Base-by-base conservation (phyloP, 1,140 invertebrate genomes). In the Varroa destructor region DNA sequence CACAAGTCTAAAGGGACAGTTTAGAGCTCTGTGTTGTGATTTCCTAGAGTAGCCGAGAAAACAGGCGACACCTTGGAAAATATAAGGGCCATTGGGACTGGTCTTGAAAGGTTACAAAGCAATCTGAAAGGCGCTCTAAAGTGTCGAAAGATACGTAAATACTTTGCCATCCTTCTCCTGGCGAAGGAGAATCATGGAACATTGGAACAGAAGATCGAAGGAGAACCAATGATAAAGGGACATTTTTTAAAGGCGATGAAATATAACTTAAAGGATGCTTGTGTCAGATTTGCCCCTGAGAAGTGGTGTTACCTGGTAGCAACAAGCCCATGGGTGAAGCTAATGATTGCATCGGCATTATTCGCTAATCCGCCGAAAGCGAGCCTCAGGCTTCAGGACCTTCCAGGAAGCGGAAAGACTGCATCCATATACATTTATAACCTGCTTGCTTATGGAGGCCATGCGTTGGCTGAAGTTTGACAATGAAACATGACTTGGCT, bases 311-410 rank as follows among this genome's bases (percentile, higher is more conserved):
- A 36, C 61, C 14, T 43, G 2, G 61, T 67, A 40, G 82, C 85
- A 55, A 81, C 79, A 75, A 79, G 88, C 71, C 82, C 83, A 14
- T 88, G 86, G 86, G 74, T 88, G 55, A 86, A 90, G 77, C 82
- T 84, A 74, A 88, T 87, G 79, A 83, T 88, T 46, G 88, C 87
- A 14, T 77, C 84, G 42, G 83, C 87, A 14, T 78, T 90, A 25
- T 88, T 86, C 81, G 84, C 83, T 6, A 83, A 85, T 71, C 82
- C 86, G 55, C 88, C 88, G 51, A 81, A 78, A 74, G 82, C 84
- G 2, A 85, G 84, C 0, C 84, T 84, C 72, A 80, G 85, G 70
- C n/a, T 78, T 87, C n/a, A 75, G 77, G 42, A 79, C 85, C 77
- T 87, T 89, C 72, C 73, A 85, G 71, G 80, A 84, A 76, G 86